phyloP scores from a whole-genome alignment of 1,140 invertebrate species.

The Bombus vancouverensis region DNA sequence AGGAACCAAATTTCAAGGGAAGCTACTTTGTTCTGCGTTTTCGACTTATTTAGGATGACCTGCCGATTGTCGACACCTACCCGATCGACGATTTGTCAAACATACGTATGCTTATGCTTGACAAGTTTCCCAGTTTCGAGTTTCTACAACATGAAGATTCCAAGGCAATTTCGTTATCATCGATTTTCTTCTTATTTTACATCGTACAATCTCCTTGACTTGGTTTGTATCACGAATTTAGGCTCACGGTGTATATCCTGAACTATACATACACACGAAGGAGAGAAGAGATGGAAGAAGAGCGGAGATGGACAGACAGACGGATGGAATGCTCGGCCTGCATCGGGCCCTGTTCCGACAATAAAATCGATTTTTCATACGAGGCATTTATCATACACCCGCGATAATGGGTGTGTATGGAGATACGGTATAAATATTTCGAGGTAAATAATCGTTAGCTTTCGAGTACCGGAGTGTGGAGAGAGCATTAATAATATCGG shows the following conservation, averaged over 20 bases:
- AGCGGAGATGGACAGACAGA: slow-evolving; percentile 28
- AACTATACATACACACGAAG: slow-evolving; percentile 3
- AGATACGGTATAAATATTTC: slow-evolving; percentile 69
- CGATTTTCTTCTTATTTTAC: no score
- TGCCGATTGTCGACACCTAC: no score
- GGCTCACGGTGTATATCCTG: not conserved
- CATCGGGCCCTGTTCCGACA: slow-evolving; percentile 54
- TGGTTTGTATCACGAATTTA: no score
- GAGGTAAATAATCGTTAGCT: slow-evolving; percentile 71
- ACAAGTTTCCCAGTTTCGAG: no score
- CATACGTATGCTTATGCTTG: no score
- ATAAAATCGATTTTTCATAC: slow-evolving; percentile 72
- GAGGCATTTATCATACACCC: slow-evolving; percentile 64
- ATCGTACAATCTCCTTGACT: no score
- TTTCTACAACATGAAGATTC: no score
- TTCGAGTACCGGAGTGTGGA: slow-evolving; percentile 58
- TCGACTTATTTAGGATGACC: no score
- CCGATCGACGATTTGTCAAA: no score
- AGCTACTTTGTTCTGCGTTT: no score
- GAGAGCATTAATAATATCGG: slow-evolving; percentile 64
- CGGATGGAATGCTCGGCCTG: slow-evolving; percentile 54
- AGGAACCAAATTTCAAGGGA: no score
- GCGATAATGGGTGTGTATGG: slow-evolving; percentile 65
- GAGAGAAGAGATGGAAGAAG: slow-evolving; percentile 7
- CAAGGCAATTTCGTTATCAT: no score